phyloP scores from a whole-genome alignment of 1,140 invertebrate species.

The Pseudachorutes palmiensis region DNA sequence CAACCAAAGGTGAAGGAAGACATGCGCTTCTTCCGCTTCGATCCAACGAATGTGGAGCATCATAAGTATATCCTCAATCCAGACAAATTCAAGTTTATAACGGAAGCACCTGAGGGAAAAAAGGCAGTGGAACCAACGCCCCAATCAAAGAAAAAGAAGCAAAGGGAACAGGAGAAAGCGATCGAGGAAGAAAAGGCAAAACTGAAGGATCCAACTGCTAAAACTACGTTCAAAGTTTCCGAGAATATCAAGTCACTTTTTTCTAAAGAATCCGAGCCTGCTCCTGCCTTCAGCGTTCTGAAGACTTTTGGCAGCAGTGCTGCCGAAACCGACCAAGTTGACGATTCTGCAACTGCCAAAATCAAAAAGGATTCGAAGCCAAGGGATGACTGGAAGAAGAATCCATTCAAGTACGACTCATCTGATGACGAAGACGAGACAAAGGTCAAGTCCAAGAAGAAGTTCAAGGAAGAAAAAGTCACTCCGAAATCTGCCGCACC shows the following conservation, averaged over 20 bases:
- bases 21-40: constrained; percentile 21
- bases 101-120: constrained; percentile 1
- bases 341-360: neutral
- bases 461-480: neutral
- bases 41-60: constrained; percentile 12
- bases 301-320: constrained; percentile 19
- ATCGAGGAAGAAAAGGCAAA: neutral
- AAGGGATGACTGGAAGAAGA: constrained; percentile 24
- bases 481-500: neutral
- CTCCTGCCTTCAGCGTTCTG: constrained; percentile 21
- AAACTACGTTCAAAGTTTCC: constrained; percentile 23
- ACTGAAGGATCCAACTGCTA: neutral
- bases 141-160: constrained; percentile 2
- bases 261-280: neutral
- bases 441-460: neutral
- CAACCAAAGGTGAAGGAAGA: neutral
- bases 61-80: neutral
- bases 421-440: constrained; percentile 28
- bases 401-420: constrained; percentile 34
- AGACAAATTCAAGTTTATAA: neutral
- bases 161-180: constrained; percentile 1
- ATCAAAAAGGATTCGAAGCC: constrained; percentile 3
- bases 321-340: neutral
- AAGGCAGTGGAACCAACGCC: neutral
- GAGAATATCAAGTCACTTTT: constrained; percentile 28